These are phyloP conservation scores for Rhynchophorus ferrugineus DNA, from an alignment of 1,140 invertebrate genomes.

Conservation along the genomic window DNA sequence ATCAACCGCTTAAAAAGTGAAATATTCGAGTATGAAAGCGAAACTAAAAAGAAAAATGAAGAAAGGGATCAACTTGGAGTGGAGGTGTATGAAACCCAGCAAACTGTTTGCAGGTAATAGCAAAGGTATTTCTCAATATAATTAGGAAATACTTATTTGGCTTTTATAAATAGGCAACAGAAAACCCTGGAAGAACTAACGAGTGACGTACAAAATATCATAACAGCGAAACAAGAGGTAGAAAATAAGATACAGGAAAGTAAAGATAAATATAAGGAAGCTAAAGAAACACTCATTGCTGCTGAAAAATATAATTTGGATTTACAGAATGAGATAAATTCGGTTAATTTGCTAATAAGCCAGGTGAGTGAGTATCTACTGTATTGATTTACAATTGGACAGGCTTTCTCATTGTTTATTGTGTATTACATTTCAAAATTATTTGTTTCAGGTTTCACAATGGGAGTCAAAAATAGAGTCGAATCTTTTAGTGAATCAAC, in stretches of 20 bases:
- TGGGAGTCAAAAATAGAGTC: constrained; percentile 49
- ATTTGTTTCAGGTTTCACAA: constrained; percentile 33
- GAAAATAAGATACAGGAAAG: constrained; percentile 27
- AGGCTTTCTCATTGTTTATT: neutral
- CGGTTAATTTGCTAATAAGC: constrained; percentile 42
- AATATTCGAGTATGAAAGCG: constrained; percentile 43
- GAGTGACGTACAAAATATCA: constrained; percentile 28
- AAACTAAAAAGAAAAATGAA: constrained; percentile 27
- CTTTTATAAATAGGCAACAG: constrained; percentile 26
- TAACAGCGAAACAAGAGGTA: constrained; percentile 30
- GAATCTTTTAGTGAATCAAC: constrained; percentile 46
- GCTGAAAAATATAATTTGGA: constrained; percentile 42
- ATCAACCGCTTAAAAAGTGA: constrained; percentile 49
- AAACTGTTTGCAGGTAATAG: constrained; percentile 24
- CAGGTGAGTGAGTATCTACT: constrained; percentile 37
- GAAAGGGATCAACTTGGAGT: constrained; percentile 32
- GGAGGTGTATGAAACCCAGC: constrained; percentile 35
- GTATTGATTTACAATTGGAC: neutral
- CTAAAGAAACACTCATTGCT: constrained; percentile 22
- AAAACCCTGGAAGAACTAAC: constrained; percentile 26
- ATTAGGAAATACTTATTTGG: neutral
- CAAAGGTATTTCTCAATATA: no score
- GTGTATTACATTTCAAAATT: neutral
- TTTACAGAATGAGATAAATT: constrained; percentile 45
- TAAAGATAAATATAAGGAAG: constrained; percentile 24